Conservation (phyloP, 2,888 invertebrate genomes). For the Ormyrus pomaceus region DNA sequence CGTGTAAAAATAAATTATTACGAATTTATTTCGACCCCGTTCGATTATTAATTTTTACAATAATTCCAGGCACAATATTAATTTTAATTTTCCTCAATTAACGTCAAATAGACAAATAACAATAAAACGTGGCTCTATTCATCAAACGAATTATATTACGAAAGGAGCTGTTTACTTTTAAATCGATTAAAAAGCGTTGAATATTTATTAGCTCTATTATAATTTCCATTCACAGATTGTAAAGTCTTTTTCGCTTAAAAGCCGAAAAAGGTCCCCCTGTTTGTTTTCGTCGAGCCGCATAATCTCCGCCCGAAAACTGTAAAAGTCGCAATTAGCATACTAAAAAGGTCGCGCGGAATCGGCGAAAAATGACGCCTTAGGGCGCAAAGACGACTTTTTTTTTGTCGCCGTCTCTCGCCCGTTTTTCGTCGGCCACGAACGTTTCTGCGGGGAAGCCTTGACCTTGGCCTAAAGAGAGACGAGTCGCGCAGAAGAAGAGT, state of each 20-base stretch:
- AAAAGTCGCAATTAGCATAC: slow-evolving; percentile 26
- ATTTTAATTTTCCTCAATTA: too few species aligned
- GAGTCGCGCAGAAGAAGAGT: not conserved
- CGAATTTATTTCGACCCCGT: too few species aligned
- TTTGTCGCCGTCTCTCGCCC: not conserved
- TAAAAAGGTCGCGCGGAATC: slow-evolving; percentile 6
- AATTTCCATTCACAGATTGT: not conserved
- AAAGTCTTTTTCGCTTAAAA: slow-evolving; percentile 1
- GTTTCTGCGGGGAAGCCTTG: slow-evolving; percentile 34
- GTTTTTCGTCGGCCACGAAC: not conserved
- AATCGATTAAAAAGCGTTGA: not conserved
- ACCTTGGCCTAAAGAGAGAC: slow-evolving; percentile 45
- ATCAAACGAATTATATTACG: too few species aligned
- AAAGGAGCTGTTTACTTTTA: too few species aligned
- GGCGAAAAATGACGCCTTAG: slow-evolving; percentile 5
- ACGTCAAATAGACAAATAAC: too few species aligned
- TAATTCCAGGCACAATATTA: too few species aligned
- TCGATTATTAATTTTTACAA: too few species aligned
- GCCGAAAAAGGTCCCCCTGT: not conserved
- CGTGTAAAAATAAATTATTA: too few species aligned
- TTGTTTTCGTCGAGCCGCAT: not conserved
- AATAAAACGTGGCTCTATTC: too few species aligned
- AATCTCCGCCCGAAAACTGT: slow-evolving; percentile 1
- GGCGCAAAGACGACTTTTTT: not conserved
- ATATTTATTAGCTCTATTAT: slow-evolving; percentile 2